A percentile compares a stretch with the other conserved stretches of the same genome.
Evolutionary conservation across 1,140 invertebrate species (phyloP).

Genomic region (Cyphomyrmex costatus): DNA sequence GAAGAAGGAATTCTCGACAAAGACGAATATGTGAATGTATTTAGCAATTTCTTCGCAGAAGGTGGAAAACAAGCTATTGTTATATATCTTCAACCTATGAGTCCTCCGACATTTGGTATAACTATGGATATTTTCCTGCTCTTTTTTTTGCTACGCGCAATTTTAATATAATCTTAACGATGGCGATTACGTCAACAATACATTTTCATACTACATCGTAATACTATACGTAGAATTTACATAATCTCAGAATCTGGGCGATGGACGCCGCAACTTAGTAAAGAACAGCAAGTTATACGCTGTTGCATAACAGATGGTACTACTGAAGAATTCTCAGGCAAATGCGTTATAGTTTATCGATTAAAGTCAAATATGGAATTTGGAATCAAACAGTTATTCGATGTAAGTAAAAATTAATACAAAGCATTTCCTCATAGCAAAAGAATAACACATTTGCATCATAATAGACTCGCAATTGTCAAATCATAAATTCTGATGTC

Average conservation of each 20-base stretch:
- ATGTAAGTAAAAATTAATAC: conserved; percentile 81
- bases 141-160: neutral
- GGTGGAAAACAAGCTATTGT: conserved; percentile 86
- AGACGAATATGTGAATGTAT: conserved; percentile 87
- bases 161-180: conserved; percentile 10
- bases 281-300: conserved; percentile 84
- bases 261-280: conserved; percentile 80
- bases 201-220: neutral
- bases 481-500: too few species aligned
- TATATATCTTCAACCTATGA: conserved; percentile 87
- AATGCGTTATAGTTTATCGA: conserved; percentile 87
- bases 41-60: conserved; percentile 87
- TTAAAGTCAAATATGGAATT: conserved; percentile 84
- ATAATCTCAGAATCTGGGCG: conserved; percentile 86
- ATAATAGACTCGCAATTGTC: too few species aligned
- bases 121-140: neutral
- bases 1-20: conserved; percentile 90
- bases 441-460: too few species aligned
- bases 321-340: conserved; percentile 85
- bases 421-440: too few species aligned
- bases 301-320: conserved; percentile 86
- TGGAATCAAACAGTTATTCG: conserved; percentile 87
- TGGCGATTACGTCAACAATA: conserved; percentile 11
- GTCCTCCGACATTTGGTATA: conserved; percentile 85
- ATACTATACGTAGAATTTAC: conserved; percentile 30